A percentile compares a stretch with the other conserved stretches of the same genome.
Evolutionary conservation across 2,113 vertebrate species (phyloP).

Genomic region (Trogon melanurus): DNA sequence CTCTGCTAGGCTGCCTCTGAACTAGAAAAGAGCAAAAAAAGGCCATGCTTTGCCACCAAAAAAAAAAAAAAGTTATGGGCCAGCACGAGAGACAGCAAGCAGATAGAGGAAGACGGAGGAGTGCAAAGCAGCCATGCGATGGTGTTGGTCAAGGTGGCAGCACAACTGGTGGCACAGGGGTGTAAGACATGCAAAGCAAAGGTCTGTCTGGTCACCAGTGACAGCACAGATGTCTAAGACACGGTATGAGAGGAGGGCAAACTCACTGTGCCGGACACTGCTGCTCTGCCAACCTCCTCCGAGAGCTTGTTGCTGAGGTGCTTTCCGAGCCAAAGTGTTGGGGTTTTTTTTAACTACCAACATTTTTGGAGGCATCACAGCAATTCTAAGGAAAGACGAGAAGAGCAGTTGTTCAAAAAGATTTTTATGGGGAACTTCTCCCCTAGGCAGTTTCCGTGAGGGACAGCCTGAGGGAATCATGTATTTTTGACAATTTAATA

Average conservation of each 20-base stretch:
- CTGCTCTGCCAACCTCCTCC: background rate
- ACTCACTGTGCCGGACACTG: fast-evolving
- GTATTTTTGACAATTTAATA: background rate
- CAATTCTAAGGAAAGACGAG: background rate
- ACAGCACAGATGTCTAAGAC: background rate
- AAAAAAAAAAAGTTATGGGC: no score
- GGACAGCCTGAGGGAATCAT: background rate
- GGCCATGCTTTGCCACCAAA: background rate
- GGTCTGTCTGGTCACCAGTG: background rate
- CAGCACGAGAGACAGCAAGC: fast-evolving
- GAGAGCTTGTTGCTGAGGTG: fast-evolving
- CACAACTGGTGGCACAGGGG: background rate
- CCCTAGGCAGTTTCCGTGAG: background rate
- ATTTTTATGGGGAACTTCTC: background rate
- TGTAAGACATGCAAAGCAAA: background rate
- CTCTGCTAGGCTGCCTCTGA: background rate
- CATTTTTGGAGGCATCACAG: background rate
- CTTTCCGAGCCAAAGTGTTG: background rate
- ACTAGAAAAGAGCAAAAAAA: background rate
- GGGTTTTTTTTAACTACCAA: background rate
- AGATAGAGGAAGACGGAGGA: background rate
- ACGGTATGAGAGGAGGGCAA: background rate
- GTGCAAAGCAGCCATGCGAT: fast-evolving
- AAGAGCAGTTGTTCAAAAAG: background rate
- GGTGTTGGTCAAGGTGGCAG: background rate